Conservation (phyloP, 2,797 vertebrate species). For the Tragopan temminckii region DNA sequence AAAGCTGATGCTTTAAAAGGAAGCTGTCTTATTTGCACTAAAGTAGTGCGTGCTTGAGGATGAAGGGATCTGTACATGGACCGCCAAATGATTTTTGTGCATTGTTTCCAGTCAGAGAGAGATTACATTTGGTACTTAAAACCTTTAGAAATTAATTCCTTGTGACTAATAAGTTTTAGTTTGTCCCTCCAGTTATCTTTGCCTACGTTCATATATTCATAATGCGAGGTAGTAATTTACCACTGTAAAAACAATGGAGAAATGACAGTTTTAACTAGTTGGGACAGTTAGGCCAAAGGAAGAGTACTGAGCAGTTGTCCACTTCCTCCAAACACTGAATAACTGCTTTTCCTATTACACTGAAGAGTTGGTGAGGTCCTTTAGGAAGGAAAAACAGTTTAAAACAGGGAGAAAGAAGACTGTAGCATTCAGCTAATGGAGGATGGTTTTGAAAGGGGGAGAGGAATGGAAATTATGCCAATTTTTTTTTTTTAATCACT, state of each 20-base stretch:
- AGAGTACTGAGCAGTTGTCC: not conserved
- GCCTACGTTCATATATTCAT: not conserved
- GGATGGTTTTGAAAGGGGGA: not conserved
- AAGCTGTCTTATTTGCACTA: not conserved
- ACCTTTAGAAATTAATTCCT: not conserved
- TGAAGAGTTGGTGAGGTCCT: not conserved
- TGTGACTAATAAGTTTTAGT: not conserved
- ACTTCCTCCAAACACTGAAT: not conserved
- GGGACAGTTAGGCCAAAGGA: not conserved
- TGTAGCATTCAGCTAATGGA: not conserved
- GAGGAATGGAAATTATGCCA: not conserved
- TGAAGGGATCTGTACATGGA: not conserved
- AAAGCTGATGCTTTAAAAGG: not conserved
- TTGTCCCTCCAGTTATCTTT: not conserved
- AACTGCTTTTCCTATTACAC: not conserved
- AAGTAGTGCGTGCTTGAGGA: not conserved
- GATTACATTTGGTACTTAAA: not conserved
- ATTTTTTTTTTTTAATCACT: not conserved
- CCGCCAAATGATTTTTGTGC: not conserved
- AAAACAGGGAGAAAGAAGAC: not conserved
- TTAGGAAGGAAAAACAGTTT: not conserved
- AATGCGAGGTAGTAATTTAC: not conserved
- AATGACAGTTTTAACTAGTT: no score
- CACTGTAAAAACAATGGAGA: no score
- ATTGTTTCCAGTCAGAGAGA: not conserved